Evolutionary conservation across 2,888 invertebrate genomes (phyloP), one percentile per base, ranked within the genome.

Genomic region (Silvanus unidentatus): DNA sequence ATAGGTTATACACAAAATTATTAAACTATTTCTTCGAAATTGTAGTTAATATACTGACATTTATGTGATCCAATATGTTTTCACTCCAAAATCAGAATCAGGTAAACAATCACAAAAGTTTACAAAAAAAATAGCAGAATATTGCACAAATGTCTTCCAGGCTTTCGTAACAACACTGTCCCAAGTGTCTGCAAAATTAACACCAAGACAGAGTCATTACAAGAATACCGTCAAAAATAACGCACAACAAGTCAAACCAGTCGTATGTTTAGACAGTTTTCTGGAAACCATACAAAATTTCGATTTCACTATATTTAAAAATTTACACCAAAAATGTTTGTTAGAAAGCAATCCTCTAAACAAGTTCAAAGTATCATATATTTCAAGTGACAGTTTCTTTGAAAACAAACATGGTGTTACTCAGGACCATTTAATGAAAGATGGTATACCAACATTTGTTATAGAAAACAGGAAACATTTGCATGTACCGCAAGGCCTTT

Each of bases 61-160:
- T 22, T 22, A 22, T 22, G 22, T 22, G 22, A 22, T 22, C 3
- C 22, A 8, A 22, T 22, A 74, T 75, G 75, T 75, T 74, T 64
- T 68, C 73, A 50, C 57, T 73, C 48, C 74, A 74, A 62, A 73
- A 71, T 61, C 73, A 74, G 63, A 75, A 75, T 63, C 75, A 75
- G 71, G 74, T 73, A 60, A 16, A 44, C 22, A 30, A 45, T 39
- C 14, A 13, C 11, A 22, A 30, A 35, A 37, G 38, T 35, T 13
- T n/a, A 37, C 15, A 6, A 13, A 27, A 29, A 10, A 27, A 13
- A 16, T 30, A 3, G 16, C 22, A 22, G n/a, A 39, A 35, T 14
- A 14, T 27, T 28, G 13, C 22, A 27, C 30, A 12, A 12, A 39
- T 15, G 36, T 44, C 52, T 65, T 65, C 12, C 45, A 70, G 69